Conservation (phyloP, 2,888 invertebrate genomes). For the Agonopterix arenella region DNA sequence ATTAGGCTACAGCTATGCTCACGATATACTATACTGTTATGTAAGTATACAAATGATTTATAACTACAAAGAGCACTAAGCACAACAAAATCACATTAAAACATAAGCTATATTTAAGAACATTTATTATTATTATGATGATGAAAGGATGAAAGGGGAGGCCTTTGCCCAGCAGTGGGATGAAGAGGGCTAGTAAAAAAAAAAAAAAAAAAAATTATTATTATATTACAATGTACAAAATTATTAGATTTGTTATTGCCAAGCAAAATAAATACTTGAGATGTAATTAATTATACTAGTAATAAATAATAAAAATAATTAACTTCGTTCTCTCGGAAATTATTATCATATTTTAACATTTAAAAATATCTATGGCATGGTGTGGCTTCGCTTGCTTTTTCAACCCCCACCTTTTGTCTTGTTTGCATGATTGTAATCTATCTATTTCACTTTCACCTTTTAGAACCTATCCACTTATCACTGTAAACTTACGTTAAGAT, state of each 20-base stretch:
- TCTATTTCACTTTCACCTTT: slow-evolving; percentile 10
- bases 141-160: no score
- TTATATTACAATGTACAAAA: no score
- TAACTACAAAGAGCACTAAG: slow-evolving; percentile 13
- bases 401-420: slow-evolving; percentile 13
- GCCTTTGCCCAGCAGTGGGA: no score
- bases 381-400: slow-evolving; percentile 22
- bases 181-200: no score
- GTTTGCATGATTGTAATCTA: slow-evolving; percentile 13
- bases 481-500: no score
- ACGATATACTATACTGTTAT: slow-evolving; percentile 10
- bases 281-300: no score
- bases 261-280: no score
- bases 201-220: no score
- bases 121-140: slow-evolving; percentile 8
- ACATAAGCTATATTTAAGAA: not conserved
- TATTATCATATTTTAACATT: no score
- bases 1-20: slow-evolving; percentile 22
- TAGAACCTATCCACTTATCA: not conserved
- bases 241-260: no score
- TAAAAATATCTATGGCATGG: slow-evolving; percentile 9
- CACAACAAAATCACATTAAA: slow-evolving; percentile 6
- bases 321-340: no score
- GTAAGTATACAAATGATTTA: not conserved
- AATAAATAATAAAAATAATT: no score